Evolutionary conservation across 2,797 vertebrate species (phyloP), one percentile per base, ranked within the genome.

Genomic region (Manis pentadactyla): DNA sequence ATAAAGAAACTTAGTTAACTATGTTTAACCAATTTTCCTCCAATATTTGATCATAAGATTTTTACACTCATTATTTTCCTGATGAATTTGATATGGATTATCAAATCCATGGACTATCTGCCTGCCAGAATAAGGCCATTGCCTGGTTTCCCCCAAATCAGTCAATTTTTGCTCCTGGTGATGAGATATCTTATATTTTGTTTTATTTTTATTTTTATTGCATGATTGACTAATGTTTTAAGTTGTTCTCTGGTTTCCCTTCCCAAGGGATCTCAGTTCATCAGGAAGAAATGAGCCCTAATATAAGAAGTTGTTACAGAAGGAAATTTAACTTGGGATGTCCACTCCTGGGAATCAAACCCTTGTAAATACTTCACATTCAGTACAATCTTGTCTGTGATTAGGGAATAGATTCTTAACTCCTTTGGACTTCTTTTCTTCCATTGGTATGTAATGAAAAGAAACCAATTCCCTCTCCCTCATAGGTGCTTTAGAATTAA

Each of bases 131-230:
- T 57, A 92, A 79, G 13, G n/a, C 39, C 21, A 39, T 66, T 68
- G 12, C 25, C 17, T 21, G 4, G 21, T 87, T 87, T 17, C 55
- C 14, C 53, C 2, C 0, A 5, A 55, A 55, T n/a, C 7, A 87
- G 66, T 5, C 25, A 53, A 37, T 15, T 14, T 7, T 13, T 61
- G n/a, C 29, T 90, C 29, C 46, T 82, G 37, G 25, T 8, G 39
- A 49, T 90, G 49, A 73, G n/a, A 29, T 42, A 12, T 64, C 61
- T 63, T 71, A 37, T n/a, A 86, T 86, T 90, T 39, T 39, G 39
- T 75, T 84, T 75, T 71, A 59, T 75, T 95, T 95, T 81, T 19
- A 49, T 77, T 94, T 96, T 92, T 66, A 42, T 34, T 34, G 27
- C 73, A 31, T 25, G 17, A 31, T 7, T 63, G 59, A 82, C 23